These are phyloP conservation scores for Polyergus mexicanus DNA, from an alignment of 1,140 invertebrate genomes.

Conservation along the genomic window DNA sequence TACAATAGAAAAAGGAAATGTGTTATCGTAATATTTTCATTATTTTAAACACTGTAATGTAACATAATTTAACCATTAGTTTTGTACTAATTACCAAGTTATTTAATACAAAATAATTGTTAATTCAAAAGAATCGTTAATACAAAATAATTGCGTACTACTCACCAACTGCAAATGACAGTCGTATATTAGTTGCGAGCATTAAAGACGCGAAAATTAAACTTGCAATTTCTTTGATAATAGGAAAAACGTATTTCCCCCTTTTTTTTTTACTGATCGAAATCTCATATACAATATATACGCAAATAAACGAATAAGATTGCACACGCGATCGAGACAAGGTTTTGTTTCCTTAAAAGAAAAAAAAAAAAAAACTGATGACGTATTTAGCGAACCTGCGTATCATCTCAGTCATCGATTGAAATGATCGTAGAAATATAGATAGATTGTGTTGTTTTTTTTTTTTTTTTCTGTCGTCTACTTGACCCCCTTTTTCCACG, in stretches of 20 bases:
- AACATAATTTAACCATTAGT: no score
- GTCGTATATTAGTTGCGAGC: no score
- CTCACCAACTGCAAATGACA: no score
- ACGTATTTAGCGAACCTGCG: conserved; percentile 16
- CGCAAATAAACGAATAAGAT: conserved; percentile 15
- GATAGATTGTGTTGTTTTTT: conserved; percentile 47
- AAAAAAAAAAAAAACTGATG: not conserved
- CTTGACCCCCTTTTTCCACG: conserved; percentile 39
- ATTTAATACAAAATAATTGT: no score
- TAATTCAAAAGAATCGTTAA: no score
- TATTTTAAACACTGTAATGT: not conserved
- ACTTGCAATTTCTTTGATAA: no score
- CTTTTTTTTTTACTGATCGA: not conserved
- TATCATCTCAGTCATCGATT: conserved; percentile 37
- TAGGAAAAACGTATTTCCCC: no score
- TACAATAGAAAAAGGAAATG: not conserved
- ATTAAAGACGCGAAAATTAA: no score
- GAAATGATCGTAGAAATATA: conserved; percentile 44
- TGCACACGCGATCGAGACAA: not conserved
- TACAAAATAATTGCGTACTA: no score
- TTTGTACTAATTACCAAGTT: no score
- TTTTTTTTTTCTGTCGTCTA: conserved; percentile 33
- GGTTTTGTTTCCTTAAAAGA: not conserved
- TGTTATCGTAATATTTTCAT: not conserved
- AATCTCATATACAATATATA: not conserved